Conservation (phyloP, 2,888 invertebrate species). For the Biston betularia region DNA sequence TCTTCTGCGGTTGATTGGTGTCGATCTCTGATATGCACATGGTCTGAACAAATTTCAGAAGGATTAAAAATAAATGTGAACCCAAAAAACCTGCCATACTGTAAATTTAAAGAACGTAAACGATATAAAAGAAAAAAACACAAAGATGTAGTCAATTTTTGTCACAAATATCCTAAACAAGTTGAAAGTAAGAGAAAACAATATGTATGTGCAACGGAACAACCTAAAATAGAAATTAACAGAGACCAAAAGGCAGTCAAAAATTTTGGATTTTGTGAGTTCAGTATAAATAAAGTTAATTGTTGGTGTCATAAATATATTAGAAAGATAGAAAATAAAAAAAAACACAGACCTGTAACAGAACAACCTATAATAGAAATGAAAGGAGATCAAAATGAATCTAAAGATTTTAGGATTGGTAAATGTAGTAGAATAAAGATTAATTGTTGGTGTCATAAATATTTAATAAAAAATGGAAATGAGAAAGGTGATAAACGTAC, state of each 20-base stretch:
- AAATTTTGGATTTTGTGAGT: background rate
- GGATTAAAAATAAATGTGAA: constrained; percentile 10
- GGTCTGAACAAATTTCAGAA: constrained; percentile 10
- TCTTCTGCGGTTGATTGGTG: constrained; percentile 22
- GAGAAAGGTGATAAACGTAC: background rate
- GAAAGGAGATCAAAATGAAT: too few relatives aligned
- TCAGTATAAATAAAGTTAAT: background rate
- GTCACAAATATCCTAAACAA: background rate
- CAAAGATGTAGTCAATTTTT: background rate
- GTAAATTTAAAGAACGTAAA: background rate
- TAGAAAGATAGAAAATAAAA: too few relatives aligned
- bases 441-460: too few relatives aligned
- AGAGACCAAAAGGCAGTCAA: background rate
- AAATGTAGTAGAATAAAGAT: too few relatives aligned
- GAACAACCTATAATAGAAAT: background rate
- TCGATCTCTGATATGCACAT: constrained; percentile 16
- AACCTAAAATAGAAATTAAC: background rate
- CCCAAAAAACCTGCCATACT: constrained; percentile 16
- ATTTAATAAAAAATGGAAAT: background rate
- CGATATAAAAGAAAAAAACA: background rate
- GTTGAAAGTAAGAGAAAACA: background rate
- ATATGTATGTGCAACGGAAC: background rate
- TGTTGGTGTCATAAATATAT: too few relatives aligned
- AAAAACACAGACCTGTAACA: too few relatives aligned
- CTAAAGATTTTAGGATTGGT: too few relatives aligned